phyloP scores from a whole-genome alignment of 2,888 invertebrate species.

The Hoplodrina ambigua region DNA sequence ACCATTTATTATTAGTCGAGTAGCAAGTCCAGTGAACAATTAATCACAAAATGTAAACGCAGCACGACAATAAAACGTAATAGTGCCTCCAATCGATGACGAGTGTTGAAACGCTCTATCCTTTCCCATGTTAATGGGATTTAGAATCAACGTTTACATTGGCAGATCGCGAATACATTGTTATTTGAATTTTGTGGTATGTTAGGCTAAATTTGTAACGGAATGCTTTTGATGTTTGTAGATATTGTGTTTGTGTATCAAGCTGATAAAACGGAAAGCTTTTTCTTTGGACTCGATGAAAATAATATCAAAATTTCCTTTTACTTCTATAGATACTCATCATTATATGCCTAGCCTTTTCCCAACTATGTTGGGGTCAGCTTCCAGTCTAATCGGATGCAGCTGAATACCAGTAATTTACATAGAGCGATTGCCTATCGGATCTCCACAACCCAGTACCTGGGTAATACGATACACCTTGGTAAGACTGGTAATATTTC shows the following conservation, averaged over 20 bases:
- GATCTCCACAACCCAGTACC: too few species aligned
- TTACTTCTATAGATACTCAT: too few species aligned
- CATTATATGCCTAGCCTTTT: too few species aligned
- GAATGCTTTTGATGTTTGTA: constrained; percentile 30
- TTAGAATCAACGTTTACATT: constrained; percentile 45
- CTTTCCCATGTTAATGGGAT: constrained; percentile 34
- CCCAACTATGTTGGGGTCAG: too few species aligned
- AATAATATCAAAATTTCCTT: too few species aligned
- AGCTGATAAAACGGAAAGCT: not conserved
- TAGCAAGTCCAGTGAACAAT: constrained; percentile 22
- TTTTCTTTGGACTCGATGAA: not conserved
- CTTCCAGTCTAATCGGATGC: too few species aligned
- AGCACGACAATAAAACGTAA: constrained; percentile 15
- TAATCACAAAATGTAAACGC: constrained; percentile 14
- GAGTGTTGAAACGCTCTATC: constrained; percentile 42
- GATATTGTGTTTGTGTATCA: not conserved
- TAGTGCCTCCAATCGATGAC: constrained; percentile 40
- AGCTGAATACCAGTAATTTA: too few species aligned
- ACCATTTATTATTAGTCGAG: constrained; percentile 1
- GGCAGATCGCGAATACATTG: constrained; percentile 36
- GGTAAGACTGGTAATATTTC: too few species aligned
- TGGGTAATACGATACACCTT: too few species aligned
- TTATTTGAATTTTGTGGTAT: constrained; percentile 35
- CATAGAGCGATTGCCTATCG: too few species aligned
- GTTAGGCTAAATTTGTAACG: constrained; percentile 8